Evolutionary conservation across 2,113 vertebrate genomes (phyloP).

Genomic region (Motacilla alba): DNA sequence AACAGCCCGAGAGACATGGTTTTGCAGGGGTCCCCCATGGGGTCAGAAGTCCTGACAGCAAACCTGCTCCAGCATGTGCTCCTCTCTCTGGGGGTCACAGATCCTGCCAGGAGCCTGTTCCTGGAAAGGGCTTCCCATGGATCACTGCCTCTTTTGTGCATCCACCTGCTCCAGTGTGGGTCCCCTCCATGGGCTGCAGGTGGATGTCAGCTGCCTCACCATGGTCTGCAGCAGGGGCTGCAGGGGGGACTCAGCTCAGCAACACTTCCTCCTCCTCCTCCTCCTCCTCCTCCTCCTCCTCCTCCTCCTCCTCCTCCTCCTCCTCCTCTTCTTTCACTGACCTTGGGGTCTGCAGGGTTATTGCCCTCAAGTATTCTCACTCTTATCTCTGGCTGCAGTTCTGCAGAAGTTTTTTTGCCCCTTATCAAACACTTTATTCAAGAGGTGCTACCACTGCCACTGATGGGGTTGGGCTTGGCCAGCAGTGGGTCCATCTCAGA

Average conservation of each 20-base stretch:
- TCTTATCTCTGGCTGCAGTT: neutral
- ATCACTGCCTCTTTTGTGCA: neutral
- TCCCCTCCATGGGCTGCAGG: too few relatives aligned
- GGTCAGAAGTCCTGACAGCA: neutral
- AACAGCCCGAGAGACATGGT: too few relatives aligned
- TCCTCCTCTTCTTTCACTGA: neutral
- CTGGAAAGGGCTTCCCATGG: neutral
- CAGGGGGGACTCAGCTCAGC: neutral
- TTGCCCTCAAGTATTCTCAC: neutral
- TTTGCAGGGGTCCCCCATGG: too few relatives aligned
- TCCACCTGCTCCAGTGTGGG: accelerated
- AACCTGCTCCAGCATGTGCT: neutral
- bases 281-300: neutral
- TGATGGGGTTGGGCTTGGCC: neutral
- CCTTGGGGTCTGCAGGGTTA: neutral
- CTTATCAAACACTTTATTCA: neutral
- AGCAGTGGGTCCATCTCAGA: neutral
- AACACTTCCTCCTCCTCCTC: neutral
- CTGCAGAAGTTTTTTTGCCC: neutral
- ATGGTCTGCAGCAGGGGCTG: neutral
- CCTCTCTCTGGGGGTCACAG: neutral
- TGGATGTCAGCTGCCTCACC: neutral
- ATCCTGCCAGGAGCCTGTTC: neutral
- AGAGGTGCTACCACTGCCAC: neutral
- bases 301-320: neutral